Base-by-base conservation (phyloP, 2,797 vertebrate genomes). In the Caiman crocodilus region DNA sequence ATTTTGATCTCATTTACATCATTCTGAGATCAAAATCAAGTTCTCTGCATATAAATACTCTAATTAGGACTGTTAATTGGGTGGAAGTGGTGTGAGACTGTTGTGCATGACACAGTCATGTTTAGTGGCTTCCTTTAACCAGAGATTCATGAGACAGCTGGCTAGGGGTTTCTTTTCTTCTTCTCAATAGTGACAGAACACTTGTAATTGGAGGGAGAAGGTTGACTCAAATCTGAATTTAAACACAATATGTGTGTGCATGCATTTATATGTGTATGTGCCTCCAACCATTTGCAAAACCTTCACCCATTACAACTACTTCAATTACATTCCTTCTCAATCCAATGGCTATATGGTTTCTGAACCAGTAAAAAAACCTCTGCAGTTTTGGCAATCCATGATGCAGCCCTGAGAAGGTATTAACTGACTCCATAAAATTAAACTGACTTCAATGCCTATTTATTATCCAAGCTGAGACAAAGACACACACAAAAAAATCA, bases 351-450 rank as follows among this genome's bases (percentile, higher is more conserved):
- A 35, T 1, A 3, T 90, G 96, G 90, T 81, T 93, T 93, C 91
- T 77, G 79, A 74, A 67, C 85, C 76, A 95, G 94, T 96, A 96
- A 96, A 97, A 95, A 93, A 92, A 83, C 71, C 93, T 87, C 92
- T 89, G 90, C 90, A 79, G 88, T 0, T 30, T 58, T 94, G 95
- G 93, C 92, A 96, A 92, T 6, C 87, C 0, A 0, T 88, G 91
- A 81, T 82, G 95, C 94, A 90, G 90, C 79, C 88, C 85, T 95
- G 94, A 86, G 25, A 86, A 75, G 90, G 93, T 42, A 79, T 42
- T 90, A 94, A 95, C 55, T 90, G 85, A 79, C 93, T 87, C 85
- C n/a, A 5, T 89, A 89, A 94, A 77, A 65, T 60, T 91, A 93
- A 91, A 88, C 87, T 21, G 15, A 82, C 92, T 85, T 26, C 76